Conservation (phyloP, 2,113 vertebrate species). For the Myrmecophaga tridactyla region DNA sequence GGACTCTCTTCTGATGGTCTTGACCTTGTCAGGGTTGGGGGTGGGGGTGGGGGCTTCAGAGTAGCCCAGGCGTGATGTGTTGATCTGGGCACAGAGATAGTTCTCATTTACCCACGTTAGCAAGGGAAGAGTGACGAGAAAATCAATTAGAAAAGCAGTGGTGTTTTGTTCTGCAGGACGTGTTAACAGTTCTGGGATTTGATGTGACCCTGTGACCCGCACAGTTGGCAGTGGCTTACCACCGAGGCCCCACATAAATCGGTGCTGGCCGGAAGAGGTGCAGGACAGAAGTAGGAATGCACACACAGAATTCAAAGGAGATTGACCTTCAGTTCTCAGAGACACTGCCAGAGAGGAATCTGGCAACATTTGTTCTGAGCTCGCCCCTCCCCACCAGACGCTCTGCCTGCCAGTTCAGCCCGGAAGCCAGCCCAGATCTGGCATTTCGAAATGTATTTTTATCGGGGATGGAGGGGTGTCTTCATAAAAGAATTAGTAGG, state of each 20-base stretch:
- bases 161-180: neutral
- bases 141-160: neutral
- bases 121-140: neutral
- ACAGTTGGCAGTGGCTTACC: neutral
- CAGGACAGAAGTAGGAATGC: neutral
- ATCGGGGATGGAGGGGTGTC: neutral
- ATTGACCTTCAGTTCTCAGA: neutral
- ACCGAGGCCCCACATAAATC: neutral
- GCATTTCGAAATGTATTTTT: neutral
- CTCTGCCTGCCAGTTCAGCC: neutral
- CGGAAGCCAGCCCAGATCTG: neutral
- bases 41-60: neutral
- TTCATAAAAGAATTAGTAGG: neutral
- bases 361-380: neutral
- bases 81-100: neutral
- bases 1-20: neutral
- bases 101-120: neutral
- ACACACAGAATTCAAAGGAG: neutral
- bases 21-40: neutral
- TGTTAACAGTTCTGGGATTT: neutral
- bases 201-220: neutral
- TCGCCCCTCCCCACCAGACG: neutral
- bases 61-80: too few relatives aligned
- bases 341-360: neutral
- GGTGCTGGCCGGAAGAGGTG: neutral